A percentile compares a stretch with the other conserved stretches of the same genome.
Evolutionary conservation across 2,797 vertebrate species (phyloP).

Genomic region (Spinus pinus): DNA sequence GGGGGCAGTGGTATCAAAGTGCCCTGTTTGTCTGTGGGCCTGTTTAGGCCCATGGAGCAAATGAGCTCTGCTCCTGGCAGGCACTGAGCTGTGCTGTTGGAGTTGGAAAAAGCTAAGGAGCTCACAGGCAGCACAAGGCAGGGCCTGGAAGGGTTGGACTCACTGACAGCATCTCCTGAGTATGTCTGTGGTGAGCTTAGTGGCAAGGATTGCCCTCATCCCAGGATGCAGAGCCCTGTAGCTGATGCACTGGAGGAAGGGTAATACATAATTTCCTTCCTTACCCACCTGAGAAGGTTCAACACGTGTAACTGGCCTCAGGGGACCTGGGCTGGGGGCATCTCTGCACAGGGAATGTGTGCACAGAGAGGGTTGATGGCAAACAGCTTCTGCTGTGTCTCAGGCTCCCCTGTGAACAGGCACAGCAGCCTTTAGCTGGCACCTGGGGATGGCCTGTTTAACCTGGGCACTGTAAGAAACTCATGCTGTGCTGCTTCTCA

Average conservation of each 20-base stretch:
- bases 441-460: neutral
- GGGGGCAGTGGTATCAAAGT: rapidly evolving
- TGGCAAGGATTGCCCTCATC: rapidly evolving
- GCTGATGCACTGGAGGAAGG: neutral
- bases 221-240: rapidly evolving
- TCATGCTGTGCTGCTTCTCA: neutral
- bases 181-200: rapidly evolving
- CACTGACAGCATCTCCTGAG: too few species aligned
- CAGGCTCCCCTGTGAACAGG: neutral
- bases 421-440: neutral
- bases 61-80: neutral
- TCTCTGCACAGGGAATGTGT: rapidly evolving
- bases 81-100: too few species aligned
- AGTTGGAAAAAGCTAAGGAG: neutral
- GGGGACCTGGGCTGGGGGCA: neutral
- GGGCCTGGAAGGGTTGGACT: neutral
- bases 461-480: neutral
- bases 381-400: neutral
- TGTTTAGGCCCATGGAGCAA: rapidly evolving
- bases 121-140: neutral
- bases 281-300: neutral
- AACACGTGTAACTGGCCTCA: neutral
- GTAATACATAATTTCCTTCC: rapidly evolving
- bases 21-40: rapidly evolving
- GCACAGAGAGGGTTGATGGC: rapidly evolving